These are phyloP conservation scores for Dasypolia templi DNA, from an alignment of 2,888 invertebrate species.

Conservation along the genomic window DNA sequence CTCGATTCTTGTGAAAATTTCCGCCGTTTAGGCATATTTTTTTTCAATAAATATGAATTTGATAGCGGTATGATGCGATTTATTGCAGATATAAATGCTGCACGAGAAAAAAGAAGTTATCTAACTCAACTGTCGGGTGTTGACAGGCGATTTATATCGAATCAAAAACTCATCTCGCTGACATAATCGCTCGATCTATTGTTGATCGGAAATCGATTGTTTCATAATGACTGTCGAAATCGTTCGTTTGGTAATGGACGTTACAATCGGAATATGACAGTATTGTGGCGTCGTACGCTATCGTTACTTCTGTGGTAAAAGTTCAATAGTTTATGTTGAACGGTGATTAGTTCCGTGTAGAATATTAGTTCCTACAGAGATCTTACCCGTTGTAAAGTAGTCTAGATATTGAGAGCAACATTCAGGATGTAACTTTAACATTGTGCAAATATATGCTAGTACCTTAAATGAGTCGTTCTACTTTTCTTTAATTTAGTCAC, in stretches of 20 bases:
- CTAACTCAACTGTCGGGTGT: conserved; percentile 40
- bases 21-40: conserved; percentile 25
- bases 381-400: background rate
- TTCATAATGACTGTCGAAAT: conserved; percentile 73
- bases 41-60: conserved; percentile 21
- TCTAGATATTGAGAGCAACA: background rate
- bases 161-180: conserved; percentile 71
- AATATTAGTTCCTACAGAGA: background rate
- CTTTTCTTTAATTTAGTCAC: background rate
- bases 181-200: conserved; percentile 73
- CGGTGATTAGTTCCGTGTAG: background rate
- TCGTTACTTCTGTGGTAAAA: conserved; percentile 21
- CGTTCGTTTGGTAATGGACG: conserved; percentile 61
- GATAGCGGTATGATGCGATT: conserved; percentile 4
- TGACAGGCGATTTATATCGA: conserved; percentile 64
- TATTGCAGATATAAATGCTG: conserved; percentile 21
- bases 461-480: too few relatives aligned
- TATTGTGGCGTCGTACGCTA: conserved; percentile 54
- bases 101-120: conserved; percentile 42
- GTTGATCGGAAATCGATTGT: conserved; percentile 72
- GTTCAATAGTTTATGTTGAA: background rate
- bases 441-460: background rate
- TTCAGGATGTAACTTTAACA: background rate
- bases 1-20: conserved; percentile 59
- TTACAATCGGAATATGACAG: conserved; percentile 62